Evolutionary conservation across 2,888 invertebrate species (phyloP).

Genomic region (Eupelmus urozonus): DNA sequence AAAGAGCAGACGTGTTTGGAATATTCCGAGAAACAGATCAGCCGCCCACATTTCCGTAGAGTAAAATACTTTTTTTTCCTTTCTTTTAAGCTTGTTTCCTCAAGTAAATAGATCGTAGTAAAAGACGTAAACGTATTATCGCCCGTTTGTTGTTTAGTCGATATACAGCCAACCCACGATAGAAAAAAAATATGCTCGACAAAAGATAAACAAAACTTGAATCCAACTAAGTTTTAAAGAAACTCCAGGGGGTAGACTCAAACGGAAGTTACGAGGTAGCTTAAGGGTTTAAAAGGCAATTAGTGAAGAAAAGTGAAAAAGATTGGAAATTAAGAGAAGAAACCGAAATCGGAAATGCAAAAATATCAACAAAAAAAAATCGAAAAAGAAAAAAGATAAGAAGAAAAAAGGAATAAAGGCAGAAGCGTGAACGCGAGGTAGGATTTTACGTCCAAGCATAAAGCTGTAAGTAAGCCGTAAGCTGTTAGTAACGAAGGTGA

Average conservation of each 20-base stretch:
- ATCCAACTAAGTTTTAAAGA: neutral
- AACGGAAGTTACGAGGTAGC: slow-evolving; percentile 30
- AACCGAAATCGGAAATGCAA: neutral
- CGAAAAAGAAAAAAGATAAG: neutral
- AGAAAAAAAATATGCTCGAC: neutral
- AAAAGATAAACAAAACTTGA: neutral
- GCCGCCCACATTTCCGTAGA: neutral
- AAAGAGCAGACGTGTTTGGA: slow-evolving; percentile 39
- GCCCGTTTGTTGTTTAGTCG: no score
- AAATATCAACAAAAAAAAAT: neutral
- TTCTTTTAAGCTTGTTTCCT: neutral
- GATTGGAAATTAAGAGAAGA: slow-evolving; percentile 43
- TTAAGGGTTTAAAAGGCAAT: slow-evolving; percentile 54
- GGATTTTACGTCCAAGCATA: slow-evolving; percentile 60
- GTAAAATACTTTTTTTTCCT: neutral
- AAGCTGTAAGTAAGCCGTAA: slow-evolving; percentile 61
- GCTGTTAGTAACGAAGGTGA: slow-evolving; percentile 62
- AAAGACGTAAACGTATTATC: slow-evolving; percentile 6
- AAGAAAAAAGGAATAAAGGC: slow-evolving; percentile 3
- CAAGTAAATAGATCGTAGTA: no score
- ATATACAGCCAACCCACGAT: neutral
- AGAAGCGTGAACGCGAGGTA: neutral
- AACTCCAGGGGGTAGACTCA: neutral
- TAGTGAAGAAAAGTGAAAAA: slow-evolving; percentile 46
- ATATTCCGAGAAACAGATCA: no score